phyloP scores from a whole-genome alignment of 1,140 invertebrate species.

The Zaprionus tsacasi region DNA sequence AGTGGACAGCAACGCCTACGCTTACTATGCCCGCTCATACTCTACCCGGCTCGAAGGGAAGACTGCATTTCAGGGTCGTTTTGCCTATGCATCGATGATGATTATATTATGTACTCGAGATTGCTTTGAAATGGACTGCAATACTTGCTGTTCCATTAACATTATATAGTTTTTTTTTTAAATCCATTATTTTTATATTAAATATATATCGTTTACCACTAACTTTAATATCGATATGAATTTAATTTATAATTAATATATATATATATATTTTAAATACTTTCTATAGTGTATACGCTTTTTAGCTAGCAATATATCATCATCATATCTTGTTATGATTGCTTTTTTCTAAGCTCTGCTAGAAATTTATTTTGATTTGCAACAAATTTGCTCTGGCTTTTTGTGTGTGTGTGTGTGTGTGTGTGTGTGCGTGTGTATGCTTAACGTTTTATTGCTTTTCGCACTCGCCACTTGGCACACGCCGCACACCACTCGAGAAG shows the following conservation, averaged over 20 bases:
- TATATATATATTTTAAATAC: too few relatives aligned
- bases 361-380: constrained; percentile 82
- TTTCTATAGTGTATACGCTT: constrained; percentile 28
- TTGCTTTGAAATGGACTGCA: too few relatives aligned
- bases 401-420: constrained; percentile 49
- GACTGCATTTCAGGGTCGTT: neutral
- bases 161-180: too few relatives aligned
- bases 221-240: too few relatives aligned
- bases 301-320: neutral
- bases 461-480: constrained; percentile 62
- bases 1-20: constrained; percentile 31
- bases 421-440: constrained; percentile 50
- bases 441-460: constrained; percentile 75
- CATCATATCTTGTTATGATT: constrained; percentile 27
- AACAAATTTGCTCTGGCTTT: constrained; percentile 72
- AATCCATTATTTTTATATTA: too few relatives aligned
- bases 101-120: too few relatives aligned
- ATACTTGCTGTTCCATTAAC: too few relatives aligned
- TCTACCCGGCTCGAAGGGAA: neutral
- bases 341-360: constrained; percentile 47
- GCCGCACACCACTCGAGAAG: constrained; percentile 42
- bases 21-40: constrained; percentile 24
- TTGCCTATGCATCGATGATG: neutral
- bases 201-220: too few relatives aligned
- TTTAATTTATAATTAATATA: neutral